phyloP scores from a whole-genome alignment of 2,797 vertebrate species.

The Cryptoblepharus egeriae region DNA sequence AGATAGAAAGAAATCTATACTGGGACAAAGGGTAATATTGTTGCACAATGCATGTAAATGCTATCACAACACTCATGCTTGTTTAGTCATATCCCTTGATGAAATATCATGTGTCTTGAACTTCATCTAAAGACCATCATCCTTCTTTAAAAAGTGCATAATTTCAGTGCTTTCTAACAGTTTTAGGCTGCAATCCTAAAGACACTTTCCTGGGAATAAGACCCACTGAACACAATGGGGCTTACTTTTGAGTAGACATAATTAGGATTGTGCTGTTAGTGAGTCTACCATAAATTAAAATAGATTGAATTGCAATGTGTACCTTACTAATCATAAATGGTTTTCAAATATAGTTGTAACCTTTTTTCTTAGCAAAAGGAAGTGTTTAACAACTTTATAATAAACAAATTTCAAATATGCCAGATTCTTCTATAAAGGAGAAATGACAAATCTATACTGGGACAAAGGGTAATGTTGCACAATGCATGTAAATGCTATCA shows the following conservation, averaged over 20 bases:
- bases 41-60: not conserved
- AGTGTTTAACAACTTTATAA: not conserved
- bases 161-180: no score
- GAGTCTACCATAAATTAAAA: not conserved
- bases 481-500: not conserved
- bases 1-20: not conserved
- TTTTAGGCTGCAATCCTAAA: no score
- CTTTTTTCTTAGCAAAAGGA: not conserved
- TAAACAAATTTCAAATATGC: not conserved
- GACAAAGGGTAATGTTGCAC: not conserved
- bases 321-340: not conserved
- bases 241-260: no score
- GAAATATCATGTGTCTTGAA: not conserved
- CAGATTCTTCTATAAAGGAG: not conserved
- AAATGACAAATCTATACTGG: not conserved
- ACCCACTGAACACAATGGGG: no score
- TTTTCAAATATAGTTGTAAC: not conserved
- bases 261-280: no score
- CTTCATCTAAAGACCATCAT: not conserved
- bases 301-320: not conserved
- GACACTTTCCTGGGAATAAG: no score
- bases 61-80: not conserved
- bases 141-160: no score
- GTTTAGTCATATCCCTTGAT: not conserved
- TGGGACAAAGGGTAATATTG: not conserved